Base-by-base conservation (phyloP, 2,113 vertebrate genomes). In the Fukomys damarensis region DNA sequence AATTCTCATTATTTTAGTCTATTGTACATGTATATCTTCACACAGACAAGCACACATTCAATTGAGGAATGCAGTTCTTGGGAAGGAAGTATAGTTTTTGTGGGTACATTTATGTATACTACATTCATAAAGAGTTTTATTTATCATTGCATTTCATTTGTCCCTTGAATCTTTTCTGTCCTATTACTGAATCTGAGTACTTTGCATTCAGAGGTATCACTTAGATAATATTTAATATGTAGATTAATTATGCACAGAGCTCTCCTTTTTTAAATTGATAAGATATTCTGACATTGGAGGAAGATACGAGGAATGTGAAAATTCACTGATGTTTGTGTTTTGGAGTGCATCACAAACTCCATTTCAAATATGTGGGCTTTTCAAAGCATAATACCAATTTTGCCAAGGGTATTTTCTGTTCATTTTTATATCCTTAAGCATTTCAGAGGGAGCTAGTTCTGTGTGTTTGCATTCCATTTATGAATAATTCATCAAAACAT, bases 401-500 rank as follows among this genome's bases (percentile, higher is more conserved):
- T 85, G 28, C 80, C 35, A 13, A 52, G 76, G 58, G 30, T 90
- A 14, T 54, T 89, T 94, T 85, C 70, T 87, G 32, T 61, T 95
- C 59, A 9, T 96, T 95, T 95, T 95, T 87, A 88, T 70, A 54
- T 70, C 68, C 43, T 79, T 79, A 91, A 70, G 63, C 63, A 77
- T 93, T 95, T 98, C 92, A 93, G 66, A 91, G 77, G 59, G 81
- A 93, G 32, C 12, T 88, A 54, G 28, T 63, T 95, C 86, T 92
- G 35, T 87, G 49, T 61, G 74, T 92, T 96, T 96, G 77, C 65
- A 63, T 96, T 82, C 41, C 16, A 43, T 72, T 52, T 72, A 84
- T 96, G 77, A 72, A 91, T 96, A 97, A 94, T 97, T 96, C 97
- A 96, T 97, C 95, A 95, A 84, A 95, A 81, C 61, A 43, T 85